These are phyloP conservation scores for Thripadectes ignobilis DNA, from an alignment of 2,797 vertebrate species.

Conservation along the genomic window DNA sequence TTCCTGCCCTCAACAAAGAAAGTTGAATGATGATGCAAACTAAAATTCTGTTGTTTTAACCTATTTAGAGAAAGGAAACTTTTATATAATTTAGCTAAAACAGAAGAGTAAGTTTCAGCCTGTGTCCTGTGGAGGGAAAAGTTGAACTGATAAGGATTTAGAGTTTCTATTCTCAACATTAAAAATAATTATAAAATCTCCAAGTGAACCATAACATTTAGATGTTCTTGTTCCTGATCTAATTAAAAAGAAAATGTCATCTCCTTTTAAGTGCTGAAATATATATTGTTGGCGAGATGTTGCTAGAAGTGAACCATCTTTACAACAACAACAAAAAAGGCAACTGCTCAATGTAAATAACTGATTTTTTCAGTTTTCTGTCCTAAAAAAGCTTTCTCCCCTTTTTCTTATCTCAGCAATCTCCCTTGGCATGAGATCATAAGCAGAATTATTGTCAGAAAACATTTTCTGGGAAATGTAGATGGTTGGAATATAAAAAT, in stretches of 20 bases:
- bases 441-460: constrained; percentile 27
- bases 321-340: not conserved
- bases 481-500: constrained; percentile 19
- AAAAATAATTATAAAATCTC: not conserved
- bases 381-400: not conserved
- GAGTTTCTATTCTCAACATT: not conserved
- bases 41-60: not conserved
- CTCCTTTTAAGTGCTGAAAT: not conserved
- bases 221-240: not conserved
- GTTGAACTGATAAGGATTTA: not conserved
- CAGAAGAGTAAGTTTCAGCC: not conserved
- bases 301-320: not conserved
- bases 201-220: not conserved
- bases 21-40: not conserved
- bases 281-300: not conserved
- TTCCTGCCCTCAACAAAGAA: not conserved
- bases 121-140: not conserved
- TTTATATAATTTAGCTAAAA: not conserved
- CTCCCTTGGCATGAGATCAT: not conserved
- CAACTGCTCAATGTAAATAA: not conserved
- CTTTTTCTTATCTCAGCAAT: not conserved
- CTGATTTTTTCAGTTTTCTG: not conserved
- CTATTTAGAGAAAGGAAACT: not conserved
- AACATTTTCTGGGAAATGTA: constrained; percentile 12
- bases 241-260: not conserved